phyloP scores from a whole-genome alignment of 2,113 vertebrate genomes.

The Manacus vitellinus region DNA sequence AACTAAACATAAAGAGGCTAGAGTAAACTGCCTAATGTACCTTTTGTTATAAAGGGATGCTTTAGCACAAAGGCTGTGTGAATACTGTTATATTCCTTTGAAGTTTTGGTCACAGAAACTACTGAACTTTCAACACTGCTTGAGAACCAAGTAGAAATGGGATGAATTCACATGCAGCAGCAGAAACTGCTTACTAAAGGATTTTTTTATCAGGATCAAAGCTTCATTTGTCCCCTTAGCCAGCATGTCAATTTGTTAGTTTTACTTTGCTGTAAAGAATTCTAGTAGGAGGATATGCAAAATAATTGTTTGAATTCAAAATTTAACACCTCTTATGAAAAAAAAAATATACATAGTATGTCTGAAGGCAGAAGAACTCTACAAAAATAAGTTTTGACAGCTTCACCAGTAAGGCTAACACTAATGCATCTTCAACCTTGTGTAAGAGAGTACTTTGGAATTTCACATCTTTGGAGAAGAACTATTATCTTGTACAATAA shows the following conservation, averaged over 20 bases:
- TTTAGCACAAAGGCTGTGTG: neutral
- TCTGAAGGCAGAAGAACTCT: neutral
- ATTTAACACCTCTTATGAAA: neutral
- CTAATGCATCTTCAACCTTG: neutral
- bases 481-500: conserved; percentile 11
- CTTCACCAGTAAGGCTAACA: neutral
- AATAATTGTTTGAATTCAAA: neutral
- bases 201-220: neutral
- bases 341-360: neutral
- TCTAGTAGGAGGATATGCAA: neutral
- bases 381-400: neutral
- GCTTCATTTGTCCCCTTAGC: neutral
- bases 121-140: neutral
- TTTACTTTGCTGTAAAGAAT: neutral
- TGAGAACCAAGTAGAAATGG: neutral
- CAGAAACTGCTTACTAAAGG: neutral
- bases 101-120: neutral
- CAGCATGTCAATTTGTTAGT: neutral
- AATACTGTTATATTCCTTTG: neutral
- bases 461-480: neutral
- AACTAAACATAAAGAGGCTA: neutral
- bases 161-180: neutral
- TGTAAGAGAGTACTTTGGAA: neutral
- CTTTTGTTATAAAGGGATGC: neutral
- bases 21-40: neutral